Evolutionary conservation across 2,113 vertebrate genomes (phyloP), one percentile per base, ranked within the genome.

Genomic region (Dicentrarchus labrax): DNA sequence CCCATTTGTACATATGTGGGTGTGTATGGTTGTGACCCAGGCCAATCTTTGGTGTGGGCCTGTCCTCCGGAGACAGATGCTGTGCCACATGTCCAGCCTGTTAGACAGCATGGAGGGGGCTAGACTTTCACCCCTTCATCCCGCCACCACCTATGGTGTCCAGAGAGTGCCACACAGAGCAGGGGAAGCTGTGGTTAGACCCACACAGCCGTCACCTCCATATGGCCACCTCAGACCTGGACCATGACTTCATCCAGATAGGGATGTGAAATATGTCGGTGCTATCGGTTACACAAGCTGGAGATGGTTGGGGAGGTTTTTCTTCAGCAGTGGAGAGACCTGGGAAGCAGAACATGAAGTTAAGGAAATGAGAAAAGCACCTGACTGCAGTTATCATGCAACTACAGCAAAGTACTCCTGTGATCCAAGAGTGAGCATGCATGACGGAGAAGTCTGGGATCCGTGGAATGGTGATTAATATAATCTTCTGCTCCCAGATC

Each of bases 401-500:
- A n/a, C 45, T 19, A 21, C 16, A 72, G 54, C 9, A 19, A 54
- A 59, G 64, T 24, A 66, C 50, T 8, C 19, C 59, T 15, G 61
- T 22, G 54, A 74, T 50, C 65, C 41, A 17, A 61, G 21, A 41
- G 15, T 76, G 51, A 76, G n/a, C 72, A 51, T 38, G 64, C 39
- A 38, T n/a, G 57, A 47, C 30, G 50, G 21, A 5, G 16, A 80
- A 51, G 21, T 51, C 9, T 24, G 43, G 68, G 78, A 36, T 73
- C 30, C 3, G 1, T n/a, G 22, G 36, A 41, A 43, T 9, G 12
- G 60, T 54, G 53, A 70, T 51, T 89, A 92, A 94, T 92, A 89
- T 94, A 92, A 93, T 96, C 96, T 96, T 95, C 93, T 93, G 93
- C 94, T 95, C 94, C 92, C 93, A 95, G 95, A 95, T 94, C 89